Evolutionary conservation across 2,888 invertebrate species (phyloP).

Genomic region (Malthinus seriepunctatus): DNA sequence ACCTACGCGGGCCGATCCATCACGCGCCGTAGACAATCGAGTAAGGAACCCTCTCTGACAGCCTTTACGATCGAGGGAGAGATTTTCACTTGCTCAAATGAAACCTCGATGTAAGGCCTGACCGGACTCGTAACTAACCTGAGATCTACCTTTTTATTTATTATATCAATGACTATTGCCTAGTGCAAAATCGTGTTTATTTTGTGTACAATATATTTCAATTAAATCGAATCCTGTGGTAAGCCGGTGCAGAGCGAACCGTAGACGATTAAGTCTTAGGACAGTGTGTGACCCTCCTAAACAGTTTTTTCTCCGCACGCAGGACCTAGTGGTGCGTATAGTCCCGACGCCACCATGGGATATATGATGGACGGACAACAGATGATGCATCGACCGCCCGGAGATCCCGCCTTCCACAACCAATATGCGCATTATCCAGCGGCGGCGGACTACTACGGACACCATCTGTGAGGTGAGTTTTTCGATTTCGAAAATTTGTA

Average conservation of each 20-base stretch:
- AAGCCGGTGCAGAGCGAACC: conserved; percentile 26
- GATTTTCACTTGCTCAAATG: conserved; percentile 33
- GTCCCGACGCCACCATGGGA: conserved; percentile 94
- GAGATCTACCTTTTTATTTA: conserved; percentile 28
- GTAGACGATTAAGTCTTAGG: conserved; percentile 45
- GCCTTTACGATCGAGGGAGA: conserved; percentile 33
- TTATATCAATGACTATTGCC: conserved; percentile 19
- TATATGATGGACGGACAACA: conserved; percentile 98
- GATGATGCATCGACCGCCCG: conserved; percentile 95
- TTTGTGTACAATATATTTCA: conserved; percentile 27
- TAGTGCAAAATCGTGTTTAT: conserved; percentile 31
- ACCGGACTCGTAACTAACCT: conserved; percentile 28
- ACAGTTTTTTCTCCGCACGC: conserved; percentile 91
- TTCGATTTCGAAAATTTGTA: neutral
- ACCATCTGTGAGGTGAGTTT: conserved; percentile 74
- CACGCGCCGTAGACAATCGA: conserved; percentile 41
- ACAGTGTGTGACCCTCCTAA: conserved; percentile 64
- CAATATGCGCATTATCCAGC: conserved; percentile 91
- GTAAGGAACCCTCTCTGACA: conserved; percentile 34
- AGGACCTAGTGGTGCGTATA: conserved; percentile 94
- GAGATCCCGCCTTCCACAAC: conserved; percentile 92
- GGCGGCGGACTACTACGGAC: conserved; percentile 91
- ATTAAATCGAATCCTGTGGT: conserved; percentile 15
- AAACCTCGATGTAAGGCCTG: conserved; percentile 30
- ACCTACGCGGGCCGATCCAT: conserved; percentile 64